Evolutionary conservation across 2,797 vertebrate genomes (phyloP), one percentile per base, ranked within the genome.

Genomic region (Eidolon dupreanum): DNA sequence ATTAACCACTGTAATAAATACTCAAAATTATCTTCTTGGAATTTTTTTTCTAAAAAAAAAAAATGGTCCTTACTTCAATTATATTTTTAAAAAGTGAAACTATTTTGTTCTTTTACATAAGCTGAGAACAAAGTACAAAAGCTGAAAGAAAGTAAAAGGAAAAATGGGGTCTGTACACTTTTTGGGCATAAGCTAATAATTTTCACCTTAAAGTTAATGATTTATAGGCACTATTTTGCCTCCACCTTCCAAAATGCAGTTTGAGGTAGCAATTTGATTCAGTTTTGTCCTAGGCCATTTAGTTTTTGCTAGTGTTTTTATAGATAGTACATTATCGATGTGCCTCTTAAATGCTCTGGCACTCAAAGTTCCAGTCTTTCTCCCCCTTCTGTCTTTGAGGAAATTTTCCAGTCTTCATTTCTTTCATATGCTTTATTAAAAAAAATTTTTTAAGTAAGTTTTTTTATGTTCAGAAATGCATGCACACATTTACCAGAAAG

Each of bases 351-450:
- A 71, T 70, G 68, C 55, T 84, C 82, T 85, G 46, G 36, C 51
- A 71, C 75, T 79, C 84, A 75, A 49, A 87, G 22, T 90, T 94
- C 55, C 36, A 59, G 87, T n/a, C 79, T 97, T 89, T 77, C 70
- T 93, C 78, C 33, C 61, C 78, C 49, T 97, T 86, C 71, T 88
- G 63, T 90, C 55, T 89, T 53, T 36, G 36, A 20, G 46, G 53
- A 77, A 88, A 38, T 96, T 96, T 97, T 93, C 86, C 59, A 91
- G 70, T 61, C 51, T 95, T 97, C 87, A 57, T 91, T 94, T 87
- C 94, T 96, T 97, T 93, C 93, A 91, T 82, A 77, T 92, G 71
- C 51, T 83, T 96, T 85, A 26, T 53, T 77, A 31, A 88, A 96
- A 86, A 82, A 70, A 38, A 19, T 20, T 41, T 36, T 79, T 66